A percentile compares a stretch with the other conserved stretches of the same genome.
Conservation (phyloP, 2,888 invertebrate species). For the Pseudeuparius sepicola region DNA sequence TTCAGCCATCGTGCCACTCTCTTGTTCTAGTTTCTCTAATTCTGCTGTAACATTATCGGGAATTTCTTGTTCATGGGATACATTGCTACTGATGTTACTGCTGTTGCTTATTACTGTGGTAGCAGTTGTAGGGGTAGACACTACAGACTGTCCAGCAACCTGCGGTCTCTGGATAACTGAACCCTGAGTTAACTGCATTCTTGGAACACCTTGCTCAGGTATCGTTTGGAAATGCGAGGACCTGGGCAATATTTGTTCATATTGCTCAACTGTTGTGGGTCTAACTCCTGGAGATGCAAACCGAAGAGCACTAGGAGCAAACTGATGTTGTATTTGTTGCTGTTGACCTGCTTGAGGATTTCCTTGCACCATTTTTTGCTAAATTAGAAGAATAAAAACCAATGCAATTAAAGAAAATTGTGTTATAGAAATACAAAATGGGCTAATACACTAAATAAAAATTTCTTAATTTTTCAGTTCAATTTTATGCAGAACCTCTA, state of each 20-base stretch:
- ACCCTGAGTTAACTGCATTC: no score
- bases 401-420: no score
- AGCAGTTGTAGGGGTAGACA: constrained; percentile 13
- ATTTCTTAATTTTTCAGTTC: no score
- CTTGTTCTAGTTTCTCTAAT: constrained; percentile 58
- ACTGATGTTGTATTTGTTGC: constrained; percentile 23
- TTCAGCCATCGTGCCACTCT: constrained; percentile 44
- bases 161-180: constrained; percentile 17
- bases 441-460: no score
- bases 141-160: constrained; percentile 7
- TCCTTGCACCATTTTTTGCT: no score
- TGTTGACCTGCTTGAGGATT: constrained; percentile 22
- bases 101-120: constrained; percentile 30
- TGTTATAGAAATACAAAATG: no score
- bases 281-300: constrained; percentile 23
- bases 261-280: constrained; percentile 33
- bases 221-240: no score
- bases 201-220: no score
- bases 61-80: constrained; percentile 43
- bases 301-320: constrained; percentile 20
- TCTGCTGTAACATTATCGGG: constrained; percentile 60
- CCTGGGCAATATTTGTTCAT: constrained; percentile 32
- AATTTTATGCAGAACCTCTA: no score
- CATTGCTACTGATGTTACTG: constrained; percentile 12
- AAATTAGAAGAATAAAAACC: no score